A percentile compares a stretch with the other conserved stretches of the same genome.
Evolutionary conservation across 30 jellyfish, hydroid and myxozoan species (phyloP).

Genomic region (Sanderia malayensis): DNA sequence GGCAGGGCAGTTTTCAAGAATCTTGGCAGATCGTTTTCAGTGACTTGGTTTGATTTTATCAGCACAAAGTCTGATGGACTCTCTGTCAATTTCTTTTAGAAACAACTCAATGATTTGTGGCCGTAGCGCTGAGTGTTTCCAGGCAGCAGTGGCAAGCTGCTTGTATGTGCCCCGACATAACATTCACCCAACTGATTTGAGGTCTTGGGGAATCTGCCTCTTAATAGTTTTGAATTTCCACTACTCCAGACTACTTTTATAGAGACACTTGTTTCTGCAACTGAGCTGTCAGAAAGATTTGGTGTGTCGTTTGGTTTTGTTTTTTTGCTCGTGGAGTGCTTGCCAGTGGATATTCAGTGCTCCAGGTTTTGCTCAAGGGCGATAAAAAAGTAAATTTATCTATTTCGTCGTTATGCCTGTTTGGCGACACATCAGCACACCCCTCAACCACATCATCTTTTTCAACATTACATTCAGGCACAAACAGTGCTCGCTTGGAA

Average conservation of each 20-base stretch:
- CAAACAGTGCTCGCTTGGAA: slow-evolving; percentile 15
- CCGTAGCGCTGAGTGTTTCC: slow-evolving; percentile 25
- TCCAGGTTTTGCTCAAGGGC: neutral
- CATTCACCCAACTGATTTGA: slow-evolving; percentile 17
- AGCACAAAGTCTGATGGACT: slow-evolving; percentile 34
- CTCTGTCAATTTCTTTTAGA: slow-evolving; percentile 29
- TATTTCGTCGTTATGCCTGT: neutral
- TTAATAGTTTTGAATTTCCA: neutral
- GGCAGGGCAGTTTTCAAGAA: slow-evolving; percentile 11
- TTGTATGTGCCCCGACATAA: slow-evolving; percentile 41
- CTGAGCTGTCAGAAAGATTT: neutral
- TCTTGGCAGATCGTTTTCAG: slow-evolving; percentile 32
- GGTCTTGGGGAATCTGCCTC: slow-evolving; percentile 15
- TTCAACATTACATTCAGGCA: slow-evolving; percentile 2
- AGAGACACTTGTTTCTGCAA: slow-evolving; percentile 6
- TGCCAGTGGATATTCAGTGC: neutral
- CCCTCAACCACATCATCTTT: neutral
- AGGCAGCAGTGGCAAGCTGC: slow-evolving; percentile 45
- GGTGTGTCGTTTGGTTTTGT: neutral
- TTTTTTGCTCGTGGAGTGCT: neutral
- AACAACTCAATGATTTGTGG: slow-evolving; percentile 4
- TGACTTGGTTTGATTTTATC: slow-evolving; percentile 9
- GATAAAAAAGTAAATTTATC: neutral
- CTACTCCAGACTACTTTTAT: slow-evolving; percentile 17
- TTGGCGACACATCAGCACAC: neutral